phyloP scores from a whole-genome alignment of 2,797 vertebrate species.

The Pygocentrus nattereri region DNA sequence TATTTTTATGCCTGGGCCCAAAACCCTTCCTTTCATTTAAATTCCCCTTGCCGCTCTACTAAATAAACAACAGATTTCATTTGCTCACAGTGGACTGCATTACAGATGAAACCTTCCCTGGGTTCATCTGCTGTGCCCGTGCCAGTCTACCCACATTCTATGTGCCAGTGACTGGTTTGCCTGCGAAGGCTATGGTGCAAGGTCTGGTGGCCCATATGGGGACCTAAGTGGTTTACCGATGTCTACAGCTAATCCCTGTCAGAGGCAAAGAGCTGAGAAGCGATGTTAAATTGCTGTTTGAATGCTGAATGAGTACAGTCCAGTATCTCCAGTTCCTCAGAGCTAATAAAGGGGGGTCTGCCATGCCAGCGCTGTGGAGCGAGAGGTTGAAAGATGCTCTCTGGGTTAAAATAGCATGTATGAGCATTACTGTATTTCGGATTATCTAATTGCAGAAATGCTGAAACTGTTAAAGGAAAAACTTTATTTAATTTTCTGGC shows the following conservation, averaged over 20 bases:
- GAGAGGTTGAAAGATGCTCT: not conserved
- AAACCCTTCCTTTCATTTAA: not conserved
- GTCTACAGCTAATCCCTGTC: conserved; percentile 56
- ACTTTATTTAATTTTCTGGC: too few relatives aligned
- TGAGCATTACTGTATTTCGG: too few relatives aligned
- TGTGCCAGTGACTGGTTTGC: conserved; percentile 18
- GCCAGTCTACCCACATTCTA: conserved; percentile 1
- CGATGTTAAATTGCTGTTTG: conserved; percentile 60
- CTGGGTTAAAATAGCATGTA: not conserved
- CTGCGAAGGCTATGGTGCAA: not conserved
- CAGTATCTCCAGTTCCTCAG: conserved; percentile 33
- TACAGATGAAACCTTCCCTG: not conserved
- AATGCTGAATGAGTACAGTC: conserved; percentile 65
- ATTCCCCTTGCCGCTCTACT: not conserved
- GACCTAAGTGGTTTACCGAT: conserved; percentile 75
- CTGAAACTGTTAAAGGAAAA: too few relatives aligned
- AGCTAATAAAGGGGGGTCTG: not conserved
- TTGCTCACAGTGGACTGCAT: conserved; percentile 25
- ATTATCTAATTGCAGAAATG: too few relatives aligned
- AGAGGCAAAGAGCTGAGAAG: conserved; percentile 41
- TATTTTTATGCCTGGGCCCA: not conserved
- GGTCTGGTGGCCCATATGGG: conserved; percentile 65
- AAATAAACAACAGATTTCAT: conserved; percentile 58
- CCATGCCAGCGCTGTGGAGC: not conserved
- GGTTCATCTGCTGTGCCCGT: not conserved